Conservation (phyloP, 2,888 invertebrate species). For the Caenorhabditis sp. region DNA sequence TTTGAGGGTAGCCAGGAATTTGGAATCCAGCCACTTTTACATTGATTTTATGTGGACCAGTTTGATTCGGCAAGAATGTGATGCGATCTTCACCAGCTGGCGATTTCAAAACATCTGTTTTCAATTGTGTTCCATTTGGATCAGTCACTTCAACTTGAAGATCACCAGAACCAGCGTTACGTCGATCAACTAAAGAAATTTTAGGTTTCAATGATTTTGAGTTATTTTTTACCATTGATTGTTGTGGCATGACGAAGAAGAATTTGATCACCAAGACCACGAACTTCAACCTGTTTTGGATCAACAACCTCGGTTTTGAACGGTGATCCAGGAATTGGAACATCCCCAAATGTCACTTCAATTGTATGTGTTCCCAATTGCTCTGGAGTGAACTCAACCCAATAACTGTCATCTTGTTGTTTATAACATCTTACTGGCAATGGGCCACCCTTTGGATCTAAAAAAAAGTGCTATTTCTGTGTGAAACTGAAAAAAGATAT, state of each 20-base stretch:
- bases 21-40: conserved; percentile 67
- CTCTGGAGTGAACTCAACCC: conserved; percentile 82
- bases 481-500: conserved; percentile 39
- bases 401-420: conserved; percentile 90
- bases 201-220: not conserved
- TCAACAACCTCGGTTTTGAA: conserved; percentile 88
- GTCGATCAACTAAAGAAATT: conserved; percentile 57
- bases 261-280: conserved; percentile 51
- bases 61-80: conserved; percentile 66
- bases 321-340: conserved; percentile 87
- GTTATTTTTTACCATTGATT: conserved; percentile 35
- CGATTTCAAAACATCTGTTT: conserved; percentile 55
- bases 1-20: conserved; percentile 64
- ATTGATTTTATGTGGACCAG: conserved; percentile 65
- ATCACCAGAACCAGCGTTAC: conserved; percentile 64
- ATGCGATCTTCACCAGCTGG: conserved; percentile 60
- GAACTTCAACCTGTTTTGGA: conserved; percentile 60
- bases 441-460: conserved; percentile 74
- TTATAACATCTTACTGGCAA: conserved; percentile 91
- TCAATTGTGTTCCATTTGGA: conserved; percentile 60
- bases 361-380: conserved; percentile 81
- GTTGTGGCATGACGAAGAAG: conserved; percentile 61
- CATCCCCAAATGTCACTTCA: conserved; percentile 81
- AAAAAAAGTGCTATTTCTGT: not conserved
- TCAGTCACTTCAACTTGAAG: conserved; percentile 66